Conservation (phyloP, 1,140 invertebrate genomes). For the Habropoda laboriosa region DNA sequence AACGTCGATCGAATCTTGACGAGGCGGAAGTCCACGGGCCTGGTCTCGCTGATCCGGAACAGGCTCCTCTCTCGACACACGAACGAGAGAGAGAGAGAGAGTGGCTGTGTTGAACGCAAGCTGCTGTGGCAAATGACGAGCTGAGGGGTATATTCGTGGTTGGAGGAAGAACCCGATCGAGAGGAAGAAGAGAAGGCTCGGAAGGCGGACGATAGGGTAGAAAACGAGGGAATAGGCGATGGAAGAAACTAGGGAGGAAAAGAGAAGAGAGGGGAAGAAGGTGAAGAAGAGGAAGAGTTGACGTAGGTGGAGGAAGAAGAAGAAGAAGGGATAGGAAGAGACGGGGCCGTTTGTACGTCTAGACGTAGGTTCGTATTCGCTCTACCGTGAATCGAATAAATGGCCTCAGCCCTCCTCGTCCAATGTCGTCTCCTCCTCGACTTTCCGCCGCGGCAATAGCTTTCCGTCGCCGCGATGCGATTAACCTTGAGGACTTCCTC, state of each 20-base stretch:
- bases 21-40: slow-evolving; percentile 69
- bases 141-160: slow-evolving; percentile 15
- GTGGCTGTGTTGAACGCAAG: slow-evolving; percentile 46
- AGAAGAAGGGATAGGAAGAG: slow-evolving; percentile 23
- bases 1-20: slow-evolving; percentile 74
- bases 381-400: slow-evolving; percentile 70
- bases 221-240: not conserved
- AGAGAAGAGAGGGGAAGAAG: not conserved
- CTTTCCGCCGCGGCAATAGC: slow-evolving; percentile 65
- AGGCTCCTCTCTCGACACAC: slow-evolving; percentile 30
- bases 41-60: slow-evolving; percentile 67
- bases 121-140: slow-evolving; percentile 59
- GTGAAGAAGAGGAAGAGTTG: not conserved
- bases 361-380: slow-evolving; percentile 64
- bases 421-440: slow-evolving; percentile 55
- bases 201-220: not conserved
- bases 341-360: slow-evolving; percentile 62
- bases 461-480: slow-evolving; percentile 66
- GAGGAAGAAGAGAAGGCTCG: slow-evolving; percentile 18
- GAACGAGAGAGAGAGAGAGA: not conserved
- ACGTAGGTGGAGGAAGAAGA: slow-evolving; percentile 1
- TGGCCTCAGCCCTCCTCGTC: slow-evolving; percentile 54
- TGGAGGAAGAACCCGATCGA: slow-evolving; percentile 24
- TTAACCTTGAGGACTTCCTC: slow-evolving; percentile 68
- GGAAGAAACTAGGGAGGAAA: too few relatives aligned